Evolutionary conservation across 2,888 invertebrate genomes (phyloP), one percentile per base, ranked within the genome.

Genomic region (Rotaria socialis): DNA sequence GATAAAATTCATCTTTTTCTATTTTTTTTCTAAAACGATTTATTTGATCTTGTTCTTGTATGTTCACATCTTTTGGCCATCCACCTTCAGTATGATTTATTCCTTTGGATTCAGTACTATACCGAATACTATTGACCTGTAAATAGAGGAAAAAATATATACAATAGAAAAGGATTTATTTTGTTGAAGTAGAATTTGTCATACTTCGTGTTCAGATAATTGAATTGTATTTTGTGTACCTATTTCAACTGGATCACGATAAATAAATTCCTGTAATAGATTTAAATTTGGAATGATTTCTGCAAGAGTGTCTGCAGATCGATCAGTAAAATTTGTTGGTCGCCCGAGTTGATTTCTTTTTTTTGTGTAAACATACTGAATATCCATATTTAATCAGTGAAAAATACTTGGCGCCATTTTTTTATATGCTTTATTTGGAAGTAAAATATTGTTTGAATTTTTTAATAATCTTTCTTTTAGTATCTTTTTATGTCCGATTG

Each of bases 51-150:
- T 94, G 94, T 89, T 96, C 96, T 58, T 93, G 93, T 90, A 94
- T 93, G 90, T 96, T 96, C 75, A 97, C 94, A 90, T 97, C 97
- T 92, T 95, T 96, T 0, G 96, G 96, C 97, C 97, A 97, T 22
- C 97, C 97, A 43, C 97, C 74, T 92, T 97, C 97, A 35, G 94
- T 93, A 90, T 97, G 97, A 89, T 94, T 94, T 89, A 96, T 93
- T 0, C 95, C 94, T 43, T 94, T 93, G 89, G 93, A 93, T 87
- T 94, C 93, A 89, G 94, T 94, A 90, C 94, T 94, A 56, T 94
- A 94, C 89, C 94, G 92, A 88, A 92, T 92, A 86, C 94, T 94
- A 89, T 94, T 94, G 50, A 93, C 22, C 74, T 74, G 24, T 41
- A 5, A n/a, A 67, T 22, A 35, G 35, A 67, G 27, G 27, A n/a